These are phyloP conservation scores for Emys orbicularis DNA, from an alignment of 2,797 vertebrate genomes.

Conservation along the genomic window DNA sequence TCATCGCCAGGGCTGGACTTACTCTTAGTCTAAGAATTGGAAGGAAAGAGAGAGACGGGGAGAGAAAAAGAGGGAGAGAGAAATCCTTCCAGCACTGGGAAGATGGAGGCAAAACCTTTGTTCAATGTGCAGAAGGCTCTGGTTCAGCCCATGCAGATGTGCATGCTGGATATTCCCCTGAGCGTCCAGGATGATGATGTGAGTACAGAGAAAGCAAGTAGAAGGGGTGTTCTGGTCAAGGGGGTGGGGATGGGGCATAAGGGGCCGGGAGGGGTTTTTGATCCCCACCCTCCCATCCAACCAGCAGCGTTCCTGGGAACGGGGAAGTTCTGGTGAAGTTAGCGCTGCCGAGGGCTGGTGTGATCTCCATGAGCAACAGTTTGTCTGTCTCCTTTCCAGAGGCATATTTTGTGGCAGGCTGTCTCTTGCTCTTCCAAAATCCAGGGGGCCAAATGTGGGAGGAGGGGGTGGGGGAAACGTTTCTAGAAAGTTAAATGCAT, in stretches of 20 bases:
- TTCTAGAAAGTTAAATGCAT: background rate
- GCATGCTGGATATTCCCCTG: constrained; percentile 90
- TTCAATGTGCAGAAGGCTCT: constrained; percentile 91
- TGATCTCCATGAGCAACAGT: constrained; percentile 43
- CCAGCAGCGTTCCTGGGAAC: background rate
- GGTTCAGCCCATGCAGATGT: constrained; percentile 89
- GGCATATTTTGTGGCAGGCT: background rate
- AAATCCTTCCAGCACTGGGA: constrained; percentile 60
- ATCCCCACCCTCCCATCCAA: constrained; percentile 47
- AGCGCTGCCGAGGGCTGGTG: constrained; percentile 9
- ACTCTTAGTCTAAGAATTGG: background rate
- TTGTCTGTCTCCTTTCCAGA: background rate
- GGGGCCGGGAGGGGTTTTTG: constrained; percentile 2
- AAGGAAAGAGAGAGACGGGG: constrained; percentile 15
- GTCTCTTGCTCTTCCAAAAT: constrained; percentile 5
- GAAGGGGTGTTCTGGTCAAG: rapidly evolving
- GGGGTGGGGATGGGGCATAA: background rate
- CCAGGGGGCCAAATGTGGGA: constrained; percentile 26
- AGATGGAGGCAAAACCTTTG: constrained; percentile 88
- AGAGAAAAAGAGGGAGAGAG: constrained; percentile 65
- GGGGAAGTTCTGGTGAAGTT: constrained; percentile 66
- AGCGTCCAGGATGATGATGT: constrained; percentile 89
- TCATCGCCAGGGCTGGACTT: constrained; percentile 10
- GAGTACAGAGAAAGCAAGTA: constrained; percentile 63
- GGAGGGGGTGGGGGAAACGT: constrained; percentile 31